Percentiles rank a stretch among this genome's conserved stretches.
Evolutionary conservation across 1,140 invertebrate genomes (phyloP).

Genomic region (Phymastichus coffea): DNA sequence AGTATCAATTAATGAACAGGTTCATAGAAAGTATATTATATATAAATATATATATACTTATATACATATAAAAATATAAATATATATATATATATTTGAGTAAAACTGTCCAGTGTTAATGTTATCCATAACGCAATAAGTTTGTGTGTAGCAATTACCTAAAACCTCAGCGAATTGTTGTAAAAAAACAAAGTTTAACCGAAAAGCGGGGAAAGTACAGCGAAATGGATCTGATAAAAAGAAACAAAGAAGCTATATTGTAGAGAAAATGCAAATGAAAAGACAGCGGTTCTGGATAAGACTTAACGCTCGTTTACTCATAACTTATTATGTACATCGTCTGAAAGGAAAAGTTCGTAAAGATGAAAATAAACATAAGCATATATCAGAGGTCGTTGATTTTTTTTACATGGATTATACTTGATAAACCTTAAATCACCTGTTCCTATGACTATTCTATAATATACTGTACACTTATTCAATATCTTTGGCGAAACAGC

Average conservation of each 20-base stretch:
- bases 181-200: constrained; percentile 18
- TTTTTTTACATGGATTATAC: constrained; percentile 28
- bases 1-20: constrained; percentile 49
- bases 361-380: constrained; percentile 54
- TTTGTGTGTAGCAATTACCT: constrained; percentile 39
- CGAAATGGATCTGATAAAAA: no score
- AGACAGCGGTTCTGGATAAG: constrained; percentile 47
- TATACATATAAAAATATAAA: constrained; percentile 36
- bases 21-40: constrained; percentile 54
- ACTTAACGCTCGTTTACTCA: constrained; percentile 54
- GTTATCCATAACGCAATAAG: constrained; percentile 46
- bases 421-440: no score
- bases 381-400: constrained; percentile 44
- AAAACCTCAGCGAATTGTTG: constrained; percentile 19
- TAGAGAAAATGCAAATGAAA: constrained; percentile 19
- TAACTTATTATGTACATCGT: constrained; percentile 56
- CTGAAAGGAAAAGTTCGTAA: constrained; percentile 50
- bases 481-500: not conserved
- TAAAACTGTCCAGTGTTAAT: constrained; percentile 50
- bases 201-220: no score
- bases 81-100: constrained; percentile 50
- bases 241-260: not conserved
- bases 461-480: not conserved
- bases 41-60: constrained; percentile 51
- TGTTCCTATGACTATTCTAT: not conserved